Evolutionary conservation across 2,113 vertebrate genomes (phyloP).

Genomic region (Sardina pilchardus): DNA sequence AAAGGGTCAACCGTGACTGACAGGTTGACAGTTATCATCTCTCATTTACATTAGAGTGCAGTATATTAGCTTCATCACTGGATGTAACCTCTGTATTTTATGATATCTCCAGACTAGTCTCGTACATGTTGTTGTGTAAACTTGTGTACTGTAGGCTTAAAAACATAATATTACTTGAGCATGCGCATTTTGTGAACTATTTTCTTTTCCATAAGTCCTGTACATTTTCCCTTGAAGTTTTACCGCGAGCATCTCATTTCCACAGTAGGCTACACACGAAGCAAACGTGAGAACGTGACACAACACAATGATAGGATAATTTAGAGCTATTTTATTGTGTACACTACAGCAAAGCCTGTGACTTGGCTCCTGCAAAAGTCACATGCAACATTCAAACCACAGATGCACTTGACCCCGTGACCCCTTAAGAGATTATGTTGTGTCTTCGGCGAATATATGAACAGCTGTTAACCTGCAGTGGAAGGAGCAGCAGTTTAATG

Average conservation of each 20-base stretch:
- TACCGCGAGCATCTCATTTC: background rate
- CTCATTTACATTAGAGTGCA: background rate
- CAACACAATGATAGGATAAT: background rate
- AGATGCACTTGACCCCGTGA: constrained; percentile 12
- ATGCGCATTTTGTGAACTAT: background rate
- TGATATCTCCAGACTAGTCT: background rate
- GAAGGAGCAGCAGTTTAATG: constrained; percentile 36
- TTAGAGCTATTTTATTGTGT: background rate
- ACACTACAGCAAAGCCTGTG: background rate
- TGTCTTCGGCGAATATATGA: constrained; percentile 27
- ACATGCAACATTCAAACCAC: background rate
- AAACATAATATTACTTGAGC: background rate
- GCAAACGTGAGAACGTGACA: background rate
- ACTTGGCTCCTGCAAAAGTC: background rate
- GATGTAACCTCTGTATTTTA: background rate
- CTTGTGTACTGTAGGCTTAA: background rate
- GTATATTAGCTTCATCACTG: background rate
- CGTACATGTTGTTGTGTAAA: background rate
- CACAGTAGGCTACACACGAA: background rate
- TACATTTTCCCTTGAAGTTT: background rate
- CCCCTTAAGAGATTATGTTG: constrained; percentile 38
- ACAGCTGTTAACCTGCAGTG: constrained; percentile 40
- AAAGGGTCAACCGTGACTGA: background rate
- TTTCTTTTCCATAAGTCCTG: background rate
- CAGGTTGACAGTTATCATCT: background rate